Base-by-base conservation (phyloP, 2,888 invertebrate genomes). In the Cryptocephalus primarius region DNA sequence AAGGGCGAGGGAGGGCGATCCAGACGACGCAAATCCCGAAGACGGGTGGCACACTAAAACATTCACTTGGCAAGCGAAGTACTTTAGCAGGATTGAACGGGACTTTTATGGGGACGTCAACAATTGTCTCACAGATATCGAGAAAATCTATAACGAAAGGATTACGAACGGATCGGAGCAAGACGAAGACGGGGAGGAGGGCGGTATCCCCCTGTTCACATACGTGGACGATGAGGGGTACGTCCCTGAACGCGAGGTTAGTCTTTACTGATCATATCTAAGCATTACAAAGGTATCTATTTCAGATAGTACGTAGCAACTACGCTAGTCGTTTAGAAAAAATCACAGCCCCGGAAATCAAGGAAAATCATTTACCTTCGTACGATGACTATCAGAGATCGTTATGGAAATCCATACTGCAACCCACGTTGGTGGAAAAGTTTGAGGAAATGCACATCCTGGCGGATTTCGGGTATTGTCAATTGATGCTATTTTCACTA, bases 11-110 rank as follows among this genome's bases (percentile, higher is more conserved):
- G 51, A 53, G 14, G 56, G 54, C 34, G 46, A 59, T 1, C 64
- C 43, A 8, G 48, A 47, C 22, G 38, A 52, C 34, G 41, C 48
- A 22, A 22, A 22, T 22, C 22, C 22, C 32, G 46, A 46, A n/a
- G 47, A 50, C 32, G 50, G 55, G 45, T 58, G 60, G 57, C 58
- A 63, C 44, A 52, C 54, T 36, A 64, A 71, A 47, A 60, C 53
- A 39, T 79, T 87, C 52, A 65, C 67, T 54, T 88, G 88, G 88
- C 87, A 88, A 63, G 76, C 85, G 60, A 88, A 87, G 69, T 65
- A 75, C 1, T 80, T 85, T 48, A 80, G 81, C 52, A 67, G 70
- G 8, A 70, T 69, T 56, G 85, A 87, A 64, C 60, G 75, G 9
- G 72, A 77, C 43, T 74, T 75, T 46, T 85, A 81, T 58, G 66